Conservation (phyloP, 2,888 invertebrate species). For the Chaitophorus viminalis region DNA sequence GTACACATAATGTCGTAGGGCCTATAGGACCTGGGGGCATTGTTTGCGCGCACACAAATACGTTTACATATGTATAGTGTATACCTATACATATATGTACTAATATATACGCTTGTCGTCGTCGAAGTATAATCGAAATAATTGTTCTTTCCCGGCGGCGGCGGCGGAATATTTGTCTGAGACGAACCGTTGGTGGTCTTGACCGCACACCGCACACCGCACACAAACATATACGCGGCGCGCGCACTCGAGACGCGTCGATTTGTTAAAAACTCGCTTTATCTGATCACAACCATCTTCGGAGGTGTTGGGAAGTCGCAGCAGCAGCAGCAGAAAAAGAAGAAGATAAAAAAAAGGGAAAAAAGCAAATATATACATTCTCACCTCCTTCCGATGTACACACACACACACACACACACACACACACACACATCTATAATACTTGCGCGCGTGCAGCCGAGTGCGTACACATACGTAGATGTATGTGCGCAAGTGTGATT, state of each 20-base stretch:
- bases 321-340: not conserved
- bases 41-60: too few relatives aligned
- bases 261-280: constrained; percentile 59
- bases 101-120: not conserved
- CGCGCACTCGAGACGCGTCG: constrained; percentile 41
- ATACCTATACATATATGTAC: too few relatives aligned
- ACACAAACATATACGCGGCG: not conserved
- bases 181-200: constrained; percentile 32
- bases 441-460: not conserved
- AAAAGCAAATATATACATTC: not conserved
- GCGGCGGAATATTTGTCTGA: not conserved
- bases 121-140: not conserved
- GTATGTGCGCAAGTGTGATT: constrained; percentile 24
- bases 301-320: constrained; percentile 50
- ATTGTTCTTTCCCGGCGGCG: not conserved
- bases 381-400: constrained; percentile 13
- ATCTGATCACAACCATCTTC: constrained; percentile 58
- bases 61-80: too few relatives aligned
- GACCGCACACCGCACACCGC: not conserved
- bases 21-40: too few relatives aligned
- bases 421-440: not conserved
- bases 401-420: too few relatives aligned
- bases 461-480: not conserved
- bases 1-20: too few relatives aligned
- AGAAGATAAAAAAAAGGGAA: not conserved